Base-by-base conservation (phyloP, 2,113 vertebrate species). In the Apodemus speciosus region DNA sequence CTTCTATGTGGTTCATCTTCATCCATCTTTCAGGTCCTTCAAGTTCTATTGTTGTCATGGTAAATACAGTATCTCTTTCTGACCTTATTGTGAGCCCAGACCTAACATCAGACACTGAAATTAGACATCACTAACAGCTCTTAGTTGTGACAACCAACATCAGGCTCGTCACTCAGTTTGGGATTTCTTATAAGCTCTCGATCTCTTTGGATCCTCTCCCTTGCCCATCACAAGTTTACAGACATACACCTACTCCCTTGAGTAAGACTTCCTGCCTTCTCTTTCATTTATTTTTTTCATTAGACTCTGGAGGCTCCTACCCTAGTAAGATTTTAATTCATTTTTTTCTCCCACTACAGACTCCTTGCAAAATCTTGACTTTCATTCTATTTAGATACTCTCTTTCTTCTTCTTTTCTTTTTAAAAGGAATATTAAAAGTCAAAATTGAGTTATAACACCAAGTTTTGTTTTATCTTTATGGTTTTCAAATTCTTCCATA, bases 121-220 rank as follows among this genome's bases (percentile, higher is more conserved):
- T 43, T 60, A 3, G 15, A n/a, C 66, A 13, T 38, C 21, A 15
- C 13, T 13, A 21, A 20, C 2, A n/a, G n/a, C 5, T 81, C 56
- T 69, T 7, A 16, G 1, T 2, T 56, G 9, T 71, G 46, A 49
- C 46, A 83, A 16, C 38, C 16, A 84, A 43, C 2, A 30, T n/a
- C 18, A 38, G 25, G 3, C 1, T 10, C 4, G 0, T 25, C 27
- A 30, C 18, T 53, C 18, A 0, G n/a, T 64, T 3, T 18, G 27
- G 2, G 10, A 11, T 35, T 58, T 35, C 71, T 27, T 16, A 40
- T 8, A 9, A 35, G 20, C 20, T 81, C 23, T 23, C 8, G 40
- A 13, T n/a, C 16, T 32, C 38, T 77, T 0, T 3, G 6, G 11
- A 14, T 72, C 25, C 18, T 86, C 62, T 77, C 72, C 18, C 13